Evolutionary conservation across 1,140 invertebrate species (phyloP).

Genomic region (Bicyclus anynana): DNA sequence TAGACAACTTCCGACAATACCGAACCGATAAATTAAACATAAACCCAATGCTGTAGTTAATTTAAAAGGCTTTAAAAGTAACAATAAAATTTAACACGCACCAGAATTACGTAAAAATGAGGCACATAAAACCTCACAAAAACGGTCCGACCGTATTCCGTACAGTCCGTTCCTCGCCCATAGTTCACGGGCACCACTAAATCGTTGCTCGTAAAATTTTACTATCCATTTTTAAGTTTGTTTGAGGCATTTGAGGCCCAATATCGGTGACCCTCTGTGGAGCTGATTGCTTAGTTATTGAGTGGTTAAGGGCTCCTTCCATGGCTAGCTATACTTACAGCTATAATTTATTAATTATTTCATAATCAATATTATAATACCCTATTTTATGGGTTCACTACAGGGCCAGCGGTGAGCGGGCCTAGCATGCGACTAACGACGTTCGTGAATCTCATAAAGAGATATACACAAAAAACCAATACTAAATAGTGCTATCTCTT

Average conservation of each 20-base stretch:
- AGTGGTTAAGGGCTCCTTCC: conserved; percentile 4
- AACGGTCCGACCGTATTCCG: conserved; percentile 1
- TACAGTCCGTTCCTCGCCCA: conserved; percentile 20
- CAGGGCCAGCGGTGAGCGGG: too few relatives aligned
- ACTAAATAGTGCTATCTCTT: too few relatives aligned
- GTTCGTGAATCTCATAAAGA: too few relatives aligned
- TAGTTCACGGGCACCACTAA: conserved; percentile 54
- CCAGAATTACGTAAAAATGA: conserved; percentile 34
- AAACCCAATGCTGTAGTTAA: conserved; percentile 10
- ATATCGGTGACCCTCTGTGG: conserved; percentile 59
- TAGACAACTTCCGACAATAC: conserved; percentile 15
- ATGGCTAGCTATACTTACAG: background rate
- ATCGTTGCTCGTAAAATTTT: conserved; percentile 61
- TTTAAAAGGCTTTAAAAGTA: conserved; percentile 24
- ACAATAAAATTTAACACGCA: conserved; percentile 32
- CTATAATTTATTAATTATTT: too few relatives aligned
- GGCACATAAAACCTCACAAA: conserved; percentile 21
- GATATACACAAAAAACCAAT: too few relatives aligned
- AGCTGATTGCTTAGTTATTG: conserved; percentile 43
- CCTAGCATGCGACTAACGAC: too few relatives aligned
- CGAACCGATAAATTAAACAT: conserved; percentile 13
- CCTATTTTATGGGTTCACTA: too few relatives aligned
- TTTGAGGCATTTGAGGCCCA: conserved; percentile 63
- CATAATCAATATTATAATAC: too few relatives aligned
- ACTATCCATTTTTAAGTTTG: conserved; percentile 70